phyloP scores from a whole-genome alignment of 2,113 vertebrate genomes.

The Odocoileus virginianus region DNA sequence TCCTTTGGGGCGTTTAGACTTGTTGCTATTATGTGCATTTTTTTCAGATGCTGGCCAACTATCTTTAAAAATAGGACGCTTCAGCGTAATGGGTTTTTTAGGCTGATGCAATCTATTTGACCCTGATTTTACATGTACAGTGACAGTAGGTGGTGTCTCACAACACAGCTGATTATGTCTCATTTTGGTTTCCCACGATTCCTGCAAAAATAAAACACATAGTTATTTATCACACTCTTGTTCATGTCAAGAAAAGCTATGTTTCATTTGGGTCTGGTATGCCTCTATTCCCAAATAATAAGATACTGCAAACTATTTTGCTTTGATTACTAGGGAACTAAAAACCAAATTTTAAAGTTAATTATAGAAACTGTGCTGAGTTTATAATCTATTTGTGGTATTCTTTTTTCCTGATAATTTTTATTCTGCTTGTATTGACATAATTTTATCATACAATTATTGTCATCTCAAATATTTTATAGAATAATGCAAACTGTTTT shows the following conservation, averaged over 20 bases:
- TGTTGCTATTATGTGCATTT: slow-evolving; percentile 69
- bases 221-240: slow-evolving; percentile 57
- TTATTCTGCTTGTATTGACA: neutral
- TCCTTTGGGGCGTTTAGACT: slow-evolving; percentile 69
- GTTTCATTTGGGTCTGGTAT: neutral
- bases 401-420: slow-evolving; percentile 15
- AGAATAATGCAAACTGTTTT: slow-evolving; percentile 25
- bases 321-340: slow-evolving; percentile 22
- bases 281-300: neutral
- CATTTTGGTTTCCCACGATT: slow-evolving; percentile 77
- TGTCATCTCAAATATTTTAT: neutral
- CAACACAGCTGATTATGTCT: slow-evolving; percentile 80
- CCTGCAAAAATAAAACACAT: slow-evolving; percentile 77
- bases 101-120: slow-evolving; percentile 79
- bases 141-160: slow-evolving; percentile 83
- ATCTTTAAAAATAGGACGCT: slow-evolving; percentile 79
- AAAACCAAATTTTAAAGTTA: slow-evolving; percentile 41
- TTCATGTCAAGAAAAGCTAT: slow-evolving; percentile 45
- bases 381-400: slow-evolving; percentile 15
- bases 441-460: slow-evolving; percentile 15
- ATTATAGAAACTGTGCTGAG: slow-evolving; percentile 8
- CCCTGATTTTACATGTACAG: slow-evolving; percentile 80
- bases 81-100: slow-evolving; percentile 79
- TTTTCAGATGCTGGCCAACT: slow-evolving; percentile 75
- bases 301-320: neutral